Evolutionary conservation across 2,888 invertebrate genomes (phyloP).

Genomic region (Chrysolina americana): DNA sequence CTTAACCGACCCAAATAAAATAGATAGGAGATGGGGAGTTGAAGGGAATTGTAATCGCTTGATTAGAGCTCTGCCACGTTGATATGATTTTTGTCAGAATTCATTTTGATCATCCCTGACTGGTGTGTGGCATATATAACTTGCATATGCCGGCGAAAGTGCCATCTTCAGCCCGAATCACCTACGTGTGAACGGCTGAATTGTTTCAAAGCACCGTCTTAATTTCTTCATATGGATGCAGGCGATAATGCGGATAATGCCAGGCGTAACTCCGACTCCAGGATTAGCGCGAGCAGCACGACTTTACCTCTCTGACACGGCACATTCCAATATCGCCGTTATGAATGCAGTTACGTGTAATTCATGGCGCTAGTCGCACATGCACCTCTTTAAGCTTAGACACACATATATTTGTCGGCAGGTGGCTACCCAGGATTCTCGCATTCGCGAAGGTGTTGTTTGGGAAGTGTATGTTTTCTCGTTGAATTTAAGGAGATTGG

Average conservation of each 20-base stretch:
- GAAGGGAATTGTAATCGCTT: no score
- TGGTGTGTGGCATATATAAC: no score
- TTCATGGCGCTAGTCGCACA: constrained; percentile 18
- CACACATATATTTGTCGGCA: neutral
- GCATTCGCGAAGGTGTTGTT: no score
- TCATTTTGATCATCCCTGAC: no score
- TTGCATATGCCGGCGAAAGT: constrained; percentile 21
- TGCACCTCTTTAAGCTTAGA: neutral
- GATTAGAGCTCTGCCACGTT: no score
- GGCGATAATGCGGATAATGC: constrained; percentile 47
- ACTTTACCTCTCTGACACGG: constrained; percentile 29
- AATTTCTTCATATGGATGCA: constrained; percentile 53
- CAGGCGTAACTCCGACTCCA: constrained; percentile 29
- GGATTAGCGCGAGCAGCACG: constrained; percentile 25
- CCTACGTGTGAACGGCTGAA: constrained; percentile 47
- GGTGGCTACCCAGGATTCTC: neutral
- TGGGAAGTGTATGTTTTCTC: no score
- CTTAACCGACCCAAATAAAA: no score
- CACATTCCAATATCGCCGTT: constrained; percentile 29
- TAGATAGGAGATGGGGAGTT: no score
- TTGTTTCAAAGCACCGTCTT: constrained; percentile 48
- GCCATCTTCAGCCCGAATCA: constrained; percentile 42
- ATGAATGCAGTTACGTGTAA: constrained; percentile 28
- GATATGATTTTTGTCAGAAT: no score
- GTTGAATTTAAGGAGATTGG: no score